Evolutionary conservation across 1,140 invertebrate genomes (phyloP).

Genomic region (Eufriesea mexicana): DNA sequence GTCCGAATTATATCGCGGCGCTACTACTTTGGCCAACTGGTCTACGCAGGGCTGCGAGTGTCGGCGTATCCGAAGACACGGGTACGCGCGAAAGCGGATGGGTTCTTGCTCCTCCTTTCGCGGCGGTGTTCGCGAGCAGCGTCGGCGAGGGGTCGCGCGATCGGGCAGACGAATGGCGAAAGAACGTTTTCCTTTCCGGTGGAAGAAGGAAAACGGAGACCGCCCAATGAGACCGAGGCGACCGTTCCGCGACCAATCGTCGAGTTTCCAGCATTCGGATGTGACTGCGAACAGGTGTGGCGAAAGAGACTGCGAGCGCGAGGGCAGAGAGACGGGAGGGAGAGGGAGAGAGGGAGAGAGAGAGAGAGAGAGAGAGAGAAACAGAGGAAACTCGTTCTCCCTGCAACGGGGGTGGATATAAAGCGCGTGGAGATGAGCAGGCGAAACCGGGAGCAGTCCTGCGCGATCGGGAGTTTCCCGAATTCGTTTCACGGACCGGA

Average conservation of each 20-base stretch:
- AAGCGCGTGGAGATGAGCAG: slow-evolving; percentile 41
- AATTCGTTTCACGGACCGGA: slow-evolving; percentile 75
- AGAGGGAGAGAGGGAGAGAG: slow-evolving; percentile 40
- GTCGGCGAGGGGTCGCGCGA: too few relatives aligned
- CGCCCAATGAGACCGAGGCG: slow-evolving; percentile 59
- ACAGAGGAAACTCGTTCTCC: slow-evolving; percentile 9
- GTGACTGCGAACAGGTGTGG: slow-evolving; percentile 71
- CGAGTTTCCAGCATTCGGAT: slow-evolving; percentile 74
- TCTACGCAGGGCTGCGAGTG: too few relatives aligned
- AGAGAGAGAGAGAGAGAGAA: slow-evolving; percentile 31
- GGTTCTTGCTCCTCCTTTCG: slow-evolving; percentile 19
- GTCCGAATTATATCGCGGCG: slow-evolving; percentile 10
- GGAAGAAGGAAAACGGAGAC: slow-evolving; percentile 44
- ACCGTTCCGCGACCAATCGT: slow-evolving; percentile 62
- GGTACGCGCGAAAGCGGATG: too few relatives aligned
- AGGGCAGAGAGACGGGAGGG: slow-evolving; percentile 30
- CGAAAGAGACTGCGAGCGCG: slow-evolving; percentile 5
- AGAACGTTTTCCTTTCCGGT: slow-evolving; percentile 30
- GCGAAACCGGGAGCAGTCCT: slow-evolving; percentile 58
- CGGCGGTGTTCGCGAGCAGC: too few relatives aligned
- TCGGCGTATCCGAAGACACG: too few relatives aligned
- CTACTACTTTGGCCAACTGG: background rate
- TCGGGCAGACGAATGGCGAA: background rate
- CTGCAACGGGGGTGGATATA: slow-evolving; percentile 37
- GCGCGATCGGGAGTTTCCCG: slow-evolving; percentile 73